These are phyloP conservation scores for Lordiphosa collinella DNA, from an alignment of 1,140 invertebrate species.

Conservation along the genomic window DNA sequence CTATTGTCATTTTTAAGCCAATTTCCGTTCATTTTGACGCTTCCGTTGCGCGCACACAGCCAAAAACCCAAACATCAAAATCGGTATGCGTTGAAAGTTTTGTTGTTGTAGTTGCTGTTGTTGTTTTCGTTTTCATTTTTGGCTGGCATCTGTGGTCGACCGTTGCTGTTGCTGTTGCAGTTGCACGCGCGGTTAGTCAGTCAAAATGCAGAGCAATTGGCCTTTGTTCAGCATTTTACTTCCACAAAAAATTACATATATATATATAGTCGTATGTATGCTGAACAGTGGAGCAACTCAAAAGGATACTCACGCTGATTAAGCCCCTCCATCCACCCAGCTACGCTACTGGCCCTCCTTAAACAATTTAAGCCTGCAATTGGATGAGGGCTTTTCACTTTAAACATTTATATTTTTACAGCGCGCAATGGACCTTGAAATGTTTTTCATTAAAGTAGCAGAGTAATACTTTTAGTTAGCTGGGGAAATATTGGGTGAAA, in stretches of 20 bases:
- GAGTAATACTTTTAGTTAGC: no score
- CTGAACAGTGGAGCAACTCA: neutral
- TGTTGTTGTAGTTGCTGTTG: neutral
- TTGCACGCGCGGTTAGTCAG: conserved; percentile 1
- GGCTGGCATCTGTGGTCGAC: conserved; percentile 8
- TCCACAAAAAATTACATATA: conserved; percentile 3
- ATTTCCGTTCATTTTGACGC: conserved; percentile 77
- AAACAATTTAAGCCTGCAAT: no score
- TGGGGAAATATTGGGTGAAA: no score
- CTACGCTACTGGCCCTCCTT: no score
- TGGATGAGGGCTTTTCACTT: no score
- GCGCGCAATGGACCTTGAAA: no score
- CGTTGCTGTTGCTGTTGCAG: conserved; percentile 1
- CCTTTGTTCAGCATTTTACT: conserved; percentile 1
- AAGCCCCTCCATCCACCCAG: no score
- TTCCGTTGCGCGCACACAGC: conserved; percentile 44
- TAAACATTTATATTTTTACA: no score
- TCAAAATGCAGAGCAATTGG: conserved; percentile 11
- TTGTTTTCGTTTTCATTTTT: conserved; percentile 3
- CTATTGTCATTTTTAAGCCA: conserved; percentile 73
- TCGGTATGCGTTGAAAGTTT: conserved; percentile 25
- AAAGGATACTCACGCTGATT: neutral
- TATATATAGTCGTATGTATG: neutral
- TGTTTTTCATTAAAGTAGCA: no score
- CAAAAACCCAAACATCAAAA: conserved; percentile 12